Evolutionary conservation across 2,888 invertebrate genomes (phyloP).

Genomic region (Temnothorax unifasciatus): DNA sequence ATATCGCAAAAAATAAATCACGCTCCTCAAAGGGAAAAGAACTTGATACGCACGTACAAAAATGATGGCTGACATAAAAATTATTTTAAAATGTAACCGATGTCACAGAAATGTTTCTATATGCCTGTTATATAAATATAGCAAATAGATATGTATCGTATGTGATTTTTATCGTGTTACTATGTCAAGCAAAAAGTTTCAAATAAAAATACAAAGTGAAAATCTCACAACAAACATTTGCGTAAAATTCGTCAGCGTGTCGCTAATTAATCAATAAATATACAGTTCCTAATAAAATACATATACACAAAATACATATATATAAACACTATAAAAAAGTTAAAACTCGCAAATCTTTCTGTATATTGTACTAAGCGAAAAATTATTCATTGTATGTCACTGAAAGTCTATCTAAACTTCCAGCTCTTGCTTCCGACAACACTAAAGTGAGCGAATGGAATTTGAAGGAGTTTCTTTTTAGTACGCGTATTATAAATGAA

Average conservation of each 20-base stretch:
- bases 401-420: slow-evolving; percentile 10
- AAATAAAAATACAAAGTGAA: slow-evolving; percentile 11
- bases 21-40: not conserved
- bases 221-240: not conserved
- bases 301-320: not conserved
- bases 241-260: not conserved
- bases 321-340: not conserved
- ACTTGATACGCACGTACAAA: slow-evolving; percentile 10
- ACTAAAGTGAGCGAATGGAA: slow-evolving; percentile 4
- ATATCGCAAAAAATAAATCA: slow-evolving; percentile 10
- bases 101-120: not conserved
- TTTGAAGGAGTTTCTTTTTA: slow-evolving; percentile 15
- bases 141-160: not conserved
- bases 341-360: not conserved
- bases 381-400: not conserved
- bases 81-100: slow-evolving; percentile 20
- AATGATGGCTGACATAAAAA: not conserved
- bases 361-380: not conserved
- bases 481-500: slow-evolving; percentile 19
- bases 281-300: not conserved
- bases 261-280: not conserved
- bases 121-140: slow-evolving; percentile 4
- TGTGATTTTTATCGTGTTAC: slow-evolving; percentile 8
- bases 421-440: not conserved
- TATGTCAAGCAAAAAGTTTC: not conserved